phyloP scores from a whole-genome alignment of 2,113 vertebrate genomes.

The Prionailurus viverrinus region DNA sequence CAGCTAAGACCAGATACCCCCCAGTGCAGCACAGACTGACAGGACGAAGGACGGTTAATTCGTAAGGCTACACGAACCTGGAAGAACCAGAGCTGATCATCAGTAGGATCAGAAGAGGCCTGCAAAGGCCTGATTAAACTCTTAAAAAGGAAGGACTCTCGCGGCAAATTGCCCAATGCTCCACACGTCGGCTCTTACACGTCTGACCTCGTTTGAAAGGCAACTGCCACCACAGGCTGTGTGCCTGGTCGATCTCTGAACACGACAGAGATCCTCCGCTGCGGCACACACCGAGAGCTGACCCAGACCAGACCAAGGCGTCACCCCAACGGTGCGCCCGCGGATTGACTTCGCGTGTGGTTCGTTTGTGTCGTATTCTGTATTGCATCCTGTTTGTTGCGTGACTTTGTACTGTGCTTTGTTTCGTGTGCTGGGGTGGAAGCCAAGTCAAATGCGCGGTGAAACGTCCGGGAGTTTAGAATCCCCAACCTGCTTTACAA shows the following conservation, averaged over 20 bases:
- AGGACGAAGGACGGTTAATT: too few species aligned
- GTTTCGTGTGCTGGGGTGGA: background rate
- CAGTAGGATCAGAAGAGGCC: too few species aligned
- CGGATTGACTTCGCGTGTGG: background rate
- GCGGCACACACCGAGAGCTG: background rate
- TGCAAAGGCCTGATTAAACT: too few species aligned
- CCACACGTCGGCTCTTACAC: too few species aligned
- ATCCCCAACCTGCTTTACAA: background rate
- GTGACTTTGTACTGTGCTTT: background rate
- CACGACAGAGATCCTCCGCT: background rate
- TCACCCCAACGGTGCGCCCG: fast-evolving
- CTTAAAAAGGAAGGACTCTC: too few species aligned
- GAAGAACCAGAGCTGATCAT: too few species aligned
- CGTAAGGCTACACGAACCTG: too few species aligned
- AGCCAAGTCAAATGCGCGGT: background rate
- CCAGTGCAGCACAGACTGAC: too few species aligned
- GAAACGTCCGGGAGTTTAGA: background rate
- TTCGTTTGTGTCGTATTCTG: background rate
- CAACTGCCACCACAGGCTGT: background rate
- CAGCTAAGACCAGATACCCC: too few species aligned
- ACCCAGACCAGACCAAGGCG: too few species aligned
- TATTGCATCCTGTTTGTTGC: background rate
- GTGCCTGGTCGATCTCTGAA: background rate
- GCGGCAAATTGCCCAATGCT: too few species aligned
- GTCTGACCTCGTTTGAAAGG: too few species aligned